Evolutionary conservation across 2,797 vertebrate genomes (phyloP).

Genomic region (Acanthurus tractus): DNA sequence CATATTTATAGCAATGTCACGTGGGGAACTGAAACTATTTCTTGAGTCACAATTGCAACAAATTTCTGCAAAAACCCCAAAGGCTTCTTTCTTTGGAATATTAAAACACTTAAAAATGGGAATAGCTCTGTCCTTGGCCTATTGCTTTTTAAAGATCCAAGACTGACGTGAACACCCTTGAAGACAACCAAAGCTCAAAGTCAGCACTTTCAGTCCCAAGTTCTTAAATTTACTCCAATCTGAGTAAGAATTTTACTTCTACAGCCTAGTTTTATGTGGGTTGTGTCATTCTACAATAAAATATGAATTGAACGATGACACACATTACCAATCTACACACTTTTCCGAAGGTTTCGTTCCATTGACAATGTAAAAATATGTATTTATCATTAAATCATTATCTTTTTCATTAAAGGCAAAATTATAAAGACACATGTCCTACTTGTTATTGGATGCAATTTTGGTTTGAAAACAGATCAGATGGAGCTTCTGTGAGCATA

Average conservation of each 20-base stretch:
- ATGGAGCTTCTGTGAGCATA: constrained; percentile 2
- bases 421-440: not conserved
- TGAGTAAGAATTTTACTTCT: not conserved
- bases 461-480: constrained; percentile 17
- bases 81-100: not conserved
- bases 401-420: not conserved
- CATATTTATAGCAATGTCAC: not conserved
- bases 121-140: too few species aligned
- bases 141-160: too few species aligned
- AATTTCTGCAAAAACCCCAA: not conserved
- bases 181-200: not conserved
- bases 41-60: not conserved
- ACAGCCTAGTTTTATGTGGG: too few species aligned
- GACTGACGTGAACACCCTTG: not conserved
- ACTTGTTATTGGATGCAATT: not conserved
- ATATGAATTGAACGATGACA: too few species aligned
- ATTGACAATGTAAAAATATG: not conserved
- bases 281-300: not conserved
- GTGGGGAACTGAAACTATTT: not conserved
- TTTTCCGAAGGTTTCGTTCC: too few species aligned
- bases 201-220: not conserved
- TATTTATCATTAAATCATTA: too few species aligned
- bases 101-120: not conserved
- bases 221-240: not conserved
- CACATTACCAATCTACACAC: too few species aligned